These are phyloP conservation scores for rabbit (Oryctolagus cuniculus) DNA, from an alignment of 2,113 vertebrate genomes.

Conservation along the genomic window mOryCun1.1 NC_091441.1:70253501-70254000, in stretches of 20 bases:
- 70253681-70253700: neutral
- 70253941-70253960: slow-evolving; percentile 5
- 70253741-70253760: neutral
- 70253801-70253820: neutral
- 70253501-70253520: neutral
- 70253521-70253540: neutral
- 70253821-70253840: neutral
- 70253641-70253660: neutral
- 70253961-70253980: neutral
- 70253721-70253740: neutral
- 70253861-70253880: neutral
- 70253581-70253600: neutral
- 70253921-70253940: slow-evolving; percentile 35
- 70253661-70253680: neutral
- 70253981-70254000: neutral
- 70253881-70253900: neutral
- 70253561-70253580: neutral
- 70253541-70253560: neutral
- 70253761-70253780: neutral
- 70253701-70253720: neutral
- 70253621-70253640: neutral
- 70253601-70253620: neutral
- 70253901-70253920: neutral
- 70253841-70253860: too few relatives aligned
- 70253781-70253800: neutral